Conservation (phyloP, 2,113 vertebrate species). For the Clarias macrocephalus region DNA sequence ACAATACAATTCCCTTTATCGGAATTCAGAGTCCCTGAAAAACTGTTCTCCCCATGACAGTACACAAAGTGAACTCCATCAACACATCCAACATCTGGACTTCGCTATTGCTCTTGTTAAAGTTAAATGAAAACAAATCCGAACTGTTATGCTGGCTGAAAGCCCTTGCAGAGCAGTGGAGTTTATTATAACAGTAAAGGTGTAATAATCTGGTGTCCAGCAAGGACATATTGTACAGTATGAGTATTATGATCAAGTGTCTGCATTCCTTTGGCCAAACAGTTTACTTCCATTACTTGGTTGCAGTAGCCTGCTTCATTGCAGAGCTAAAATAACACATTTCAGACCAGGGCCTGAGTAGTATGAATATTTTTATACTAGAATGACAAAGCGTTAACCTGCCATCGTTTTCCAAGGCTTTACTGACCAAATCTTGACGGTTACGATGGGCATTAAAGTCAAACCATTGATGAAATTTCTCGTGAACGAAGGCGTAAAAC, state of each 20-base stretch:
- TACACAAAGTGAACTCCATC: not conserved
- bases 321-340: not conserved
- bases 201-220: not conserved
- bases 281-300: not conserved
- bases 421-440: not conserved
- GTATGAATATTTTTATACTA: not conserved
- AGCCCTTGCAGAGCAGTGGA: not conserved
- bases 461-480: no score
- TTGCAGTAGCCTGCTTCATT: not conserved
- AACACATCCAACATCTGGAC: not conserved
- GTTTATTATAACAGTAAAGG: not conserved
- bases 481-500: no score
- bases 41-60: not conserved
- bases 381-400: no score
- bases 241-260: not conserved
- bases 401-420: not conserved
- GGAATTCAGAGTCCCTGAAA: not conserved
- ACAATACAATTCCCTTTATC: not conserved
- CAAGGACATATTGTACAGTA: not conserved
- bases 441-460: no score
- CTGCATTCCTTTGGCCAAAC: not conserved
- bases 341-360: not conserved
- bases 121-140: not conserved
- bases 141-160: no score
- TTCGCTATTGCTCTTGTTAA: not conserved